A percentile compares a stretch with the other conserved stretches of the same genome.
Conservation (phyloP, 2,797 vertebrate species). For the Sus cebifrons region DNA sequence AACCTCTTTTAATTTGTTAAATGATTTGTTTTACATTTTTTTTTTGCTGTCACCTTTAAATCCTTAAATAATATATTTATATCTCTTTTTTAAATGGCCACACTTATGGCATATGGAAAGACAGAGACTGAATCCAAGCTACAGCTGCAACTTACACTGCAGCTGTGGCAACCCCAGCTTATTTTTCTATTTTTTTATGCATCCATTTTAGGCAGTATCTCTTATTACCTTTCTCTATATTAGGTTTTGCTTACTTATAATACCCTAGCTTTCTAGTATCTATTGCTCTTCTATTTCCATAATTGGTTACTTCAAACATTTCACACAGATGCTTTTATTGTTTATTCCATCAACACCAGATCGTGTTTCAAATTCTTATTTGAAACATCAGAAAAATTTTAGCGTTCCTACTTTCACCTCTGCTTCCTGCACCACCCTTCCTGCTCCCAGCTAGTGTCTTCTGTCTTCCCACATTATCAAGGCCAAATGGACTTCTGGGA, state of each 20-base stretch:
- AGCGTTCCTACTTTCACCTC: not conserved
- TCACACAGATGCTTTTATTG: not conserved
- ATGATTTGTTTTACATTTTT: not conserved
- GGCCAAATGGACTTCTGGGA: not conserved
- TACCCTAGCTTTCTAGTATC: not conserved
- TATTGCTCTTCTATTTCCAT: not conserved
- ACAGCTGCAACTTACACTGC: too few species aligned
- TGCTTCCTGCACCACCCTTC: not conserved
- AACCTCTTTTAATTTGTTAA: slow-evolving; percentile 37
- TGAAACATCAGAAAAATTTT: not conserved
- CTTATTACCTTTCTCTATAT: not conserved
- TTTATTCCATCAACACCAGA: not conserved
- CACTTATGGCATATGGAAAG: too few species aligned
- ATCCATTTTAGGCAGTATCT: not conserved
- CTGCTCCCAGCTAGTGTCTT: not conserved
- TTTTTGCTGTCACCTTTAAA: slow-evolving; percentile 1
- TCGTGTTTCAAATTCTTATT: slow-evolving; percentile 1
- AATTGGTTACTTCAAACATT: not conserved
- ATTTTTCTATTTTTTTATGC: not conserved
- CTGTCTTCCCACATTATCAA: not conserved
- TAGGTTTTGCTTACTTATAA: not conserved
- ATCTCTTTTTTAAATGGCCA: not conserved
- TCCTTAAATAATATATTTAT: not conserved
- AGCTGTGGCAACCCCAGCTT: too few species aligned
- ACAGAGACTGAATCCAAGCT: too few species aligned